Base-by-base conservation (phyloP, 2,113 vertebrate genomes). In the Oreochromis niloticus region DNA sequence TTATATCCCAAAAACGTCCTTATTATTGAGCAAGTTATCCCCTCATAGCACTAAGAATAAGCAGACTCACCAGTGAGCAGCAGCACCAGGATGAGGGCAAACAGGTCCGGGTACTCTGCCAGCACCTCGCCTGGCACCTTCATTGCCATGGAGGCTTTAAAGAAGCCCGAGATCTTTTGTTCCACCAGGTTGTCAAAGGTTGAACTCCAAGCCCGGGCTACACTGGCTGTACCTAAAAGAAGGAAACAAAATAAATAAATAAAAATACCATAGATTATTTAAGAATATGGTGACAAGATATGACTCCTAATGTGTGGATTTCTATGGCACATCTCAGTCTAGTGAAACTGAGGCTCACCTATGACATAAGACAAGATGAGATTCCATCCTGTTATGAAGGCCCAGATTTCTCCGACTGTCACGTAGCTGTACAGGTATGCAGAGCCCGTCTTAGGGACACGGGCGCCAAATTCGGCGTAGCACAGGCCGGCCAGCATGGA, bases 351-450 rank as follows among this genome's bases (percentile, higher is more conserved):
- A 87, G 86, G 61, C 95, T 3, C 92, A 99, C 98, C 98, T 79
- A 99, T 98, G 73, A 99, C 97, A 2, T 99, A 99, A 8, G 98
- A 99, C 81, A 99, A 97, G 85, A 99, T 98, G 94, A 99, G 97
- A 92, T 98, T 99, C 98, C 98, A 99, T 3, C 98, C 98, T 0
- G 98, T 98, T 81, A 98, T 98, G 94, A 99, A 99, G 92, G 98
- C 98, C 97, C 98, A 99, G 85, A 99, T 98, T 94, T 99, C 98
- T 1, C 98, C 98, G 0, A 99, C 98, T 0, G 98, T 99, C 71
- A 99, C 98, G 1, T 98, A 99, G 94, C 98, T 99, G 96, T 99
- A 99, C 39, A 99, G 97, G 91, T 99, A 99, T 0, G 98, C 98
- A 24, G 98, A 99, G 52, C 98, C 98, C 0, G 98, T 98, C 91